Conservation (phyloP, 2,888 invertebrate genomes). For the Platynereis dumerilii region DNA sequence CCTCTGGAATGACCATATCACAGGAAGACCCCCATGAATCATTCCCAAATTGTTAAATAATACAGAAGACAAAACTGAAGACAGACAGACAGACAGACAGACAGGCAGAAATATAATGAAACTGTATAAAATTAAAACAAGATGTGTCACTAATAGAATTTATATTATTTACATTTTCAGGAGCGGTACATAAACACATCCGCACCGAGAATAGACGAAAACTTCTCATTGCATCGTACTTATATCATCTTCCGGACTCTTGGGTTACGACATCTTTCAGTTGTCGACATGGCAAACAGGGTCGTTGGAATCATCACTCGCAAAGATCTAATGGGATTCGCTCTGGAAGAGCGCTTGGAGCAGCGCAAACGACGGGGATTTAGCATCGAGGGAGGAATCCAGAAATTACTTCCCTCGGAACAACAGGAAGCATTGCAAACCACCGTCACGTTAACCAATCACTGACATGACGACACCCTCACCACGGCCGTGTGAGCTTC, state of each 20-base stretch:
- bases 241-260: slow-evolving; percentile 49
- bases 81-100: no score
- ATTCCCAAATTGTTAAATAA: no score
- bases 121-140: no score
- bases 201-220: slow-evolving; percentile 42
- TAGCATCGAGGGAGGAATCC: slow-evolving; percentile 37
- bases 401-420: slow-evolving; percentile 37
- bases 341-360: slow-evolving; percentile 40
- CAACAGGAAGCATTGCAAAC: slow-evolving; percentile 13
- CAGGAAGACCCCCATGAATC: no score
- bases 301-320: slow-evolving; percentile 51
- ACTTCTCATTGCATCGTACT: slow-evolving; percentile 48
- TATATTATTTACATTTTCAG: slow-evolving; percentile 22
- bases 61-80: no score
- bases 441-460: no score
- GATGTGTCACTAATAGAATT: no score
- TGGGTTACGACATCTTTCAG: slow-evolving; percentile 51
- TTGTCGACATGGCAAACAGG: slow-evolving; percentile 45
- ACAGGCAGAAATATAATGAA: no score
- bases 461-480: no score
- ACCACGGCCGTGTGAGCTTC: no score
- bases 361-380: slow-evolving; percentile 38
- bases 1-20: no score
- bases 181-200: slow-evolving; percentile 49
- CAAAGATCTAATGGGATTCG: slow-evolving; percentile 41